phyloP scores from a whole-genome alignment of 1,140 invertebrate genomes.

The Chrysomallon squamiferum region DNA sequence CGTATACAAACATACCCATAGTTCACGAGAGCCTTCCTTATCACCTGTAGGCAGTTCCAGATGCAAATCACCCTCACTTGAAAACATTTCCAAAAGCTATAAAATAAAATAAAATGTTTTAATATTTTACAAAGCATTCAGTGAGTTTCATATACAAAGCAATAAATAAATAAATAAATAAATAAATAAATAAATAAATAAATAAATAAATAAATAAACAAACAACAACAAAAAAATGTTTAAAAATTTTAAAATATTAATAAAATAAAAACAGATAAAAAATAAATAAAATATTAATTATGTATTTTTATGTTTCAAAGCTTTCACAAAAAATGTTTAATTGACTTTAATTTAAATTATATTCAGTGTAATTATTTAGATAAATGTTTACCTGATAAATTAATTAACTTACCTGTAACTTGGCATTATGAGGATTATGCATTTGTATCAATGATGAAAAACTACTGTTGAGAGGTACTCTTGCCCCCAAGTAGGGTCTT shows the following conservation, averaged over 20 bases:
- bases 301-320: too few species aligned
- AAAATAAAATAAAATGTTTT: slow-evolving; percentile 34
- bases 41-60: slow-evolving; percentile 86
- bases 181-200: background rate
- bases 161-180: background rate
- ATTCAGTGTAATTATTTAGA: too few species aligned
- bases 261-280: too few species aligned
- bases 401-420: slow-evolving; percentile 86
- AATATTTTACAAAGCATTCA: background rate
- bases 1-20: slow-evolving; percentile 76
- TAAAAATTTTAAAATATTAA: too few species aligned
- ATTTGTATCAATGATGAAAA: slow-evolving; percentile 89
- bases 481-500: slow-evolving; percentile 85
- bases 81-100: slow-evolving; percentile 87
- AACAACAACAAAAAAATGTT: background rate
- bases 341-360: too few species aligned
- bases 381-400: too few species aligned
- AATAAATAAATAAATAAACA: background rate
- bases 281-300: too few species aligned
- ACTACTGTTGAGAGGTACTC: slow-evolving; percentile 89
- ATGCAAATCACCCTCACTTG: slow-evolving; percentile 89
- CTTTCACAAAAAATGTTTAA: too few species aligned
- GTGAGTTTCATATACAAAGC: background rate
- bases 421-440: slow-evolving; percentile 89
- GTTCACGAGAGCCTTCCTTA: slow-evolving; percentile 77